These are phyloP conservation scores for Geophilus truncorum DNA, from an alignment of 2,888 invertebrate species.

Conservation along the genomic window DNA sequence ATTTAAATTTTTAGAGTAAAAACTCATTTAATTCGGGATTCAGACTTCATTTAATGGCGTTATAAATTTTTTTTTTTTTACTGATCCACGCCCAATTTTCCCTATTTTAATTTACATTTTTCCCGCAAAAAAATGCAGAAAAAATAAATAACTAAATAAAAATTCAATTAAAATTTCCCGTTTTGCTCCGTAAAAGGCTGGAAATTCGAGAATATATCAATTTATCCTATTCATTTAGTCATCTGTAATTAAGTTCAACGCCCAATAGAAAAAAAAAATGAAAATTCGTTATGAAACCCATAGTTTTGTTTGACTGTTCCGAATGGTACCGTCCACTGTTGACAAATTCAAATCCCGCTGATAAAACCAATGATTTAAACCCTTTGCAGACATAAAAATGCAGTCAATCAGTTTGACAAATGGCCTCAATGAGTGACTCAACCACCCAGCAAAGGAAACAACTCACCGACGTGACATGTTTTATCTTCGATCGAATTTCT, in stretches of 20 bases:
- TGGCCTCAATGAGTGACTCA: constrained; percentile 22
- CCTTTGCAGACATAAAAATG: constrained; percentile 27
- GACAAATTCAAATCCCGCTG: constrained; percentile 17
- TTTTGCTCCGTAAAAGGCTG: not conserved
- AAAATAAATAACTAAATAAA: not conserved
- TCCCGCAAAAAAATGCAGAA: not conserved
- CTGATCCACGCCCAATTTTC: not conserved
- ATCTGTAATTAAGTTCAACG: not conserved
- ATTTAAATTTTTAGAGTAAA: not conserved
- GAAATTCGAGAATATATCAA: not conserved
- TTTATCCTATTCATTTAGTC: not conserved
- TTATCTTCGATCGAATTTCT: not conserved
- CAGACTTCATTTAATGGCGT: not conserved
- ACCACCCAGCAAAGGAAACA: constrained; percentile 13
- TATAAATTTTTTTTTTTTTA: not conserved
- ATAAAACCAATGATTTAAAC: constrained; percentile 3
- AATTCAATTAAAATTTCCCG: not conserved
- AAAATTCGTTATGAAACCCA: not conserved
- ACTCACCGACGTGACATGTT: constrained; percentile 14
- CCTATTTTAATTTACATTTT: not conserved
- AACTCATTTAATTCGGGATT: not conserved
- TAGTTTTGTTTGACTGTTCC: not conserved
- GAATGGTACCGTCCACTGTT: not conserved
- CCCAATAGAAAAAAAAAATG: not conserved
- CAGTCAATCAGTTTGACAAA: constrained; percentile 27